Evolutionary conservation across 2,113 vertebrate species (phyloP).

Genomic region (Sisor rabdophorus): DNA sequence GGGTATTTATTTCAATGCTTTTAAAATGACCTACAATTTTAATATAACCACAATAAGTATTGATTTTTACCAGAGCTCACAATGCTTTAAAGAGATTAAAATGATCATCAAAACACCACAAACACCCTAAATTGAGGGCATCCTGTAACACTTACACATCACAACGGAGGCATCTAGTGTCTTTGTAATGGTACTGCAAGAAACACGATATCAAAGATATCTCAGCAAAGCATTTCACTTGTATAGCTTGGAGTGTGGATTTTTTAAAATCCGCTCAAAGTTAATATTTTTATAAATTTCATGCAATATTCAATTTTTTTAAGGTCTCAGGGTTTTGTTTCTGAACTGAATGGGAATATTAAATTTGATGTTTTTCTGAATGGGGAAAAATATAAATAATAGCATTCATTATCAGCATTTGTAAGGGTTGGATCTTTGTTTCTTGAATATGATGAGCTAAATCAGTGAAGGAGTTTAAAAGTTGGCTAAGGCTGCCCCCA

Average conservation of each 20-base stretch:
- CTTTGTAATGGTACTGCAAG: slow-evolving; percentile 6
- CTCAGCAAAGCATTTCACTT: neutral
- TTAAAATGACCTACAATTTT: slow-evolving; percentile 22
- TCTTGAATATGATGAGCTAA: neutral
- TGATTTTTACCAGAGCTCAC: slow-evolving; percentile 20
- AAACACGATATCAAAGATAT: neutral
- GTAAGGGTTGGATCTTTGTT: neutral
- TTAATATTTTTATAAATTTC: neutral
- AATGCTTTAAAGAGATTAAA: slow-evolving; percentile 24
- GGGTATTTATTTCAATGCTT: neutral
- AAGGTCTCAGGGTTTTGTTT: neutral
- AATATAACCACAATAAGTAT: neutral
- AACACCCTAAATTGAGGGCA: neutral
- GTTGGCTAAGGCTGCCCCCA: slow-evolving; percentile 76
- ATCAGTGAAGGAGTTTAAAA: slow-evolving; percentile 56
- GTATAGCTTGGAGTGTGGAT: neutral
- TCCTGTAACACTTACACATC: slow-evolving; percentile 36
- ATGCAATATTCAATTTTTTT: neutral
- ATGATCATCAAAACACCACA: slow-evolving; percentile 10
- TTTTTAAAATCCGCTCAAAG: neutral
- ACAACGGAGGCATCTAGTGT: slow-evolving; percentile 71
- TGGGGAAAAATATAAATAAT: too few relatives aligned
- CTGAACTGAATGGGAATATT: neutral
- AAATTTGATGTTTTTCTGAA: neutral
- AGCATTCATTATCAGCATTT: too few relatives aligned